Conservation (phyloP, 2,888 invertebrate genomes). For the Anodontia alba region DNA sequence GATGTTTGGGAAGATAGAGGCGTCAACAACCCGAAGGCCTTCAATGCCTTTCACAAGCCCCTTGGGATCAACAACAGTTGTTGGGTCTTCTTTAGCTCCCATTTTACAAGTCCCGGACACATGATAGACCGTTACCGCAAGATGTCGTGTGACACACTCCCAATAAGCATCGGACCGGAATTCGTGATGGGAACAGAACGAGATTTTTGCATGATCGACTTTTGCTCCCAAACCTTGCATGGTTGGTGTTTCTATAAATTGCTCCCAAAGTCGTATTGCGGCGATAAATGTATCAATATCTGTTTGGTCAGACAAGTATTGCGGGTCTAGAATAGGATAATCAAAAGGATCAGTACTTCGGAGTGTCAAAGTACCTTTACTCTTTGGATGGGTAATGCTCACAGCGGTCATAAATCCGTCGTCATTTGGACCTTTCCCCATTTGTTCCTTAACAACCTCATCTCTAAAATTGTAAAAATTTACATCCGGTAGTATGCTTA, state of each 20-base stretch:
- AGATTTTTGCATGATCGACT: conserved; percentile 24
- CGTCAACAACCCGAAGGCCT: conserved; percentile 41
- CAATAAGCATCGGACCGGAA: conserved; percentile 53
- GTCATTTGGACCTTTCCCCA: neutral
- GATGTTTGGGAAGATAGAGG: conserved; percentile 38
- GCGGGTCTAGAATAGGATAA: conserved; percentile 91
- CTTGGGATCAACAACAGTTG: conserved; percentile 89
- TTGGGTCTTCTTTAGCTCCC: conserved; percentile 85
- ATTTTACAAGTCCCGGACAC: conserved; percentile 91
- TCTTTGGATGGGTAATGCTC: conserved; percentile 87
- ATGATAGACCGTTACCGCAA: conserved; percentile 85
- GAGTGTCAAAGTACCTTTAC: conserved; percentile 91
- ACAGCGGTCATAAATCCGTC: conserved; percentile 75
- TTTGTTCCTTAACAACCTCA: neutral
- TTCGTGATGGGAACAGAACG: conserved; percentile 31
- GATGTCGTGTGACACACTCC: conserved; percentile 48
- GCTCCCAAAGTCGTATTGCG: conserved; percentile 40
- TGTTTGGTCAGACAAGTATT: conserved; percentile 90
- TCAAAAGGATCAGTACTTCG: conserved; percentile 87
- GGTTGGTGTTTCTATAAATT: conserved; percentile 42
- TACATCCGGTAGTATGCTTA: neutral
- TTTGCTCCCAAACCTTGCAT: conserved; percentile 47
- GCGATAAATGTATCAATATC: conserved; percentile 86
- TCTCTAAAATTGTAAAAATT: neutral
- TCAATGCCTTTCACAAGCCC: conserved; percentile 55